Percentiles rank a stretch among this genome's conserved stretches.
Conservation (phyloP, 2,888 invertebrate species). For the Epiperipatus broadwayi region DNA sequence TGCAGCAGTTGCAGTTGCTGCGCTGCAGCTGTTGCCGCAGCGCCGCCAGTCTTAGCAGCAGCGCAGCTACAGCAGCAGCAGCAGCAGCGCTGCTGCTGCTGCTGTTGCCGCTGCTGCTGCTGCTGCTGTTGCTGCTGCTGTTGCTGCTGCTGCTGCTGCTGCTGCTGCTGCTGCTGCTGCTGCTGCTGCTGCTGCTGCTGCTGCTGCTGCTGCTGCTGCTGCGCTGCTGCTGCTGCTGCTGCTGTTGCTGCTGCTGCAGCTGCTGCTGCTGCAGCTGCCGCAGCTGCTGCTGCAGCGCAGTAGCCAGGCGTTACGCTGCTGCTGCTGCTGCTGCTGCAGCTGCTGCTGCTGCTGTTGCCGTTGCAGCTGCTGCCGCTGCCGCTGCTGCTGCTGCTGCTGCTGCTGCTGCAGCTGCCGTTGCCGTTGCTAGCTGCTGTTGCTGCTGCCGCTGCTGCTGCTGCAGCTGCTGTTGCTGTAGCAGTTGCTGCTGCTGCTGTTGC, state of each 20-base stretch:
- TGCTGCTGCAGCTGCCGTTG: background rate
- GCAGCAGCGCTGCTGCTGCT: too few relatives aligned
- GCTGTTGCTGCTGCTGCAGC: background rate
- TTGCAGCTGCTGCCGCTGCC: background rate
- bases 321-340: conserved; percentile 1
- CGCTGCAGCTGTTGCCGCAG: too few relatives aligned
- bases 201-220: too few relatives aligned
- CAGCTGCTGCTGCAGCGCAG: background rate
- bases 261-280: background rate
- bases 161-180: background rate
- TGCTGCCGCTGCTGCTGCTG: background rate
- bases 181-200: conserved; percentile 1
- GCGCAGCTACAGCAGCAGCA: too few relatives aligned
- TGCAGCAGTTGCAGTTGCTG: too few relatives aligned
- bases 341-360: background rate
- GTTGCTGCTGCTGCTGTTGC: conserved; percentile 3
- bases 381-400: conserved; percentile 3
- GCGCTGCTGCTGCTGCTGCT: too few relatives aligned
- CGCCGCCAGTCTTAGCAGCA: too few relatives aligned
- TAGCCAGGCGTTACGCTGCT: too few relatives aligned
- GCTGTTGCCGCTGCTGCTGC: conserved; percentile 3
- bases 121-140: conserved; percentile 3
- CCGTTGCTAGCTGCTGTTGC: too few relatives aligned
- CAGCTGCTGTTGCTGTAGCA: background rate
- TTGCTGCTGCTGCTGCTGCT: conserved; percentile 3